Conservation (phyloP, 35 echinoderm and acorn worm species). For the Strongylocentrotus purpuratus region DNA sequence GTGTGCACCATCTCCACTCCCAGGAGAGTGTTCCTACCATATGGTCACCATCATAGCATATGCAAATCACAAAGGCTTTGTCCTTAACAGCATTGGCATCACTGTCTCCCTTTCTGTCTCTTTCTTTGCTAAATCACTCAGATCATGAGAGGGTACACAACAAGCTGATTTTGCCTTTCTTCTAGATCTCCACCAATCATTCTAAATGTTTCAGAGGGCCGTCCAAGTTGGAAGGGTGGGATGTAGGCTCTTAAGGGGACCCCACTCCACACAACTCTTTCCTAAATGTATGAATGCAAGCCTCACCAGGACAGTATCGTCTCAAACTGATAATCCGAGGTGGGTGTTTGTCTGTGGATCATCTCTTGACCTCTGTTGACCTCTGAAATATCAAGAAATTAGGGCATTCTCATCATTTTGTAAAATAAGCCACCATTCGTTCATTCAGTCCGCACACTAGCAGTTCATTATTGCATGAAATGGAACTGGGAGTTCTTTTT, state of each 20-base stretch:
- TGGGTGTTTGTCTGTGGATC: not conserved
- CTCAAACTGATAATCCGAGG: not conserved
- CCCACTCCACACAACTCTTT: not conserved
- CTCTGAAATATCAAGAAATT: not conserved
- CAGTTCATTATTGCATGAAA: too few relatives aligned
- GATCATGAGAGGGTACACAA: not conserved
- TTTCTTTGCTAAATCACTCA: not conserved
- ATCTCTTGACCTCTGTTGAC: not conserved
- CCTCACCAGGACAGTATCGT: not conserved
- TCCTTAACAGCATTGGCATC: not conserved
- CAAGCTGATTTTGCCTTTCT: not conserved
- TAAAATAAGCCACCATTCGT: too few relatives aligned
- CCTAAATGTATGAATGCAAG: not conserved
- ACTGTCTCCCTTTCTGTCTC: conserved; percentile 15
- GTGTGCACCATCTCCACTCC: too few relatives aligned
- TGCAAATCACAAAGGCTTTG: too few relatives aligned
- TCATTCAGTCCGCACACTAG: too few relatives aligned
- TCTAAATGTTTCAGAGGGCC: conserved; percentile 18
- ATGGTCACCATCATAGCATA: too few relatives aligned
- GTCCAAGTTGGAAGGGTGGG: conserved; percentile 5
- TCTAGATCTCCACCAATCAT: not conserved
- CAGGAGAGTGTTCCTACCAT: too few relatives aligned
- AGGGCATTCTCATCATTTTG: not conserved
- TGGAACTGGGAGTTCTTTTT: too few relatives aligned
- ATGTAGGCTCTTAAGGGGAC: conserved; percentile 34